Conservation (phyloP, 2,797 vertebrate species). For the Fringilla coelebs region DNA sequence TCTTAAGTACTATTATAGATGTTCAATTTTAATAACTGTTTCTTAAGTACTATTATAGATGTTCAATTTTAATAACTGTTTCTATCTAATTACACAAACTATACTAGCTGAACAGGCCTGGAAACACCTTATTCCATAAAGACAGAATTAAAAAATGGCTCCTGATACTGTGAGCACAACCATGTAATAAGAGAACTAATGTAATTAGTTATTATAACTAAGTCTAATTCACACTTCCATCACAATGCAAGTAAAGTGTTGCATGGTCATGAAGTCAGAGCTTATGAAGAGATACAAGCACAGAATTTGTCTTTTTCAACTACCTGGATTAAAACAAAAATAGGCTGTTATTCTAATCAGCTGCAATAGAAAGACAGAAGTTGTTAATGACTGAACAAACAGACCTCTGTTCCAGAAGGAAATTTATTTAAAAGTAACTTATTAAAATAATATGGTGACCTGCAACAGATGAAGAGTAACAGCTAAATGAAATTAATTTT, state of each 20-base stretch:
- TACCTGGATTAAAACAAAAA: neutral
- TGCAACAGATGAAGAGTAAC: neutral
- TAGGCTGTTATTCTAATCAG: neutral
- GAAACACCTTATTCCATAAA: neutral
- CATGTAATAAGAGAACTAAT: neutral
- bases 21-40: neutral
- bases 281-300: neutral
- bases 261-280: neutral
- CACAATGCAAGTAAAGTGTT: neutral
- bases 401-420: neutral
- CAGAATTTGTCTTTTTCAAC: neutral
- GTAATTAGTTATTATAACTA: neutral
- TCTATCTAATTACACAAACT: neutral
- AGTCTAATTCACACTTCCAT: neutral
- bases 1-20: neutral
- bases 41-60: neutral
- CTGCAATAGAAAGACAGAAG: accelerated
- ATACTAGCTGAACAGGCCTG: neutral
- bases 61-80: neutral
- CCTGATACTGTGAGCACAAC: neutral
- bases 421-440: neutral
- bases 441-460: neutral
- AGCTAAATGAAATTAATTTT: neutral
- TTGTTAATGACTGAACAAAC: neutral
- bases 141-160: neutral